Percentiles rank a stretch among this genome's conserved stretches.
Conservation (phyloP, 2,888 invertebrate species). For the Hemicrepidius hirtus region DNA sequence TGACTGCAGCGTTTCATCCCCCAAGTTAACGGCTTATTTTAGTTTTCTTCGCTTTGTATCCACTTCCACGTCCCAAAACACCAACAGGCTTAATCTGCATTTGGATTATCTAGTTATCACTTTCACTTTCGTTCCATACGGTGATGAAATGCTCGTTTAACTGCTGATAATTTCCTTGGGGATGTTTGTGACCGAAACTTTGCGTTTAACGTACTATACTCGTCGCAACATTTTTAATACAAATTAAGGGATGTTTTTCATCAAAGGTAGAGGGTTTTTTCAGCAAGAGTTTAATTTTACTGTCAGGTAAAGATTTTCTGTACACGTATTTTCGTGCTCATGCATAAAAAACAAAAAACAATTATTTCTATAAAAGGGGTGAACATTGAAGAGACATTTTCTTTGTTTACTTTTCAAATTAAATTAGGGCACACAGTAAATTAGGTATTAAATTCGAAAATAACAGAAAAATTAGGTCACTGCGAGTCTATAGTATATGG, state of each 20-base stretch:
- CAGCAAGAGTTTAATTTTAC: too few species aligned
- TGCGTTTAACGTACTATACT: background rate
- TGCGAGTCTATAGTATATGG: too few species aligned
- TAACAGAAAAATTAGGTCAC: too few species aligned
- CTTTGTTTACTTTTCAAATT: too few species aligned
- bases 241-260: background rate
- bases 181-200: slow-evolving; percentile 19
- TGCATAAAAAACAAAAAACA: too few species aligned
- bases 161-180: slow-evolving; percentile 27
- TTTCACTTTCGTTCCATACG: slow-evolving; percentile 21
- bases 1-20: slow-evolving; percentile 9
- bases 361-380: too few species aligned
- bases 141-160: slow-evolving; percentile 23
- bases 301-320: too few species aligned
- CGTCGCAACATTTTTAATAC: background rate
- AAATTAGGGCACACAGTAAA: too few species aligned
- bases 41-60: slow-evolving; percentile 27
- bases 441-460: too few species aligned
- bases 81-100: slow-evolving; percentile 31
- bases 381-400: too few species aligned
- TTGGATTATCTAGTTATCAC: slow-evolving; percentile 32
- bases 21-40: slow-evolving; percentile 21
- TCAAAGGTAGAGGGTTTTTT: too few species aligned
- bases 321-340: too few species aligned
- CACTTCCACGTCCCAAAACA: slow-evolving; percentile 18